Conservation (phyloP, 1,140 invertebrate genomes). For the Oreohelix idahoensis region DNA sequence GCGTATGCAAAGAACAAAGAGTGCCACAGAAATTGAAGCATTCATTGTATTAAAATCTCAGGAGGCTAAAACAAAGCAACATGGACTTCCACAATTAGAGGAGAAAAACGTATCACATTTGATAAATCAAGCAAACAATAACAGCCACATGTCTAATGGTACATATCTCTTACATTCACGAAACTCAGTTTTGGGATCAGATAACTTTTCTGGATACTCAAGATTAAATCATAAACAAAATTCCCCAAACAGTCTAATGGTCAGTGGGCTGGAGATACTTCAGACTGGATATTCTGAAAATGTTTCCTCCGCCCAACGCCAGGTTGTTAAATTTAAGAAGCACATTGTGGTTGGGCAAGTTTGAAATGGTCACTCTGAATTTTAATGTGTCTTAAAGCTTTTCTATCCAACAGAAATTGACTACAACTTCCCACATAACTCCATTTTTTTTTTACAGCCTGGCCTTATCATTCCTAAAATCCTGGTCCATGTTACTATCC, state of each 20-base stretch:
- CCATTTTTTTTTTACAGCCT: too few relatives aligned
- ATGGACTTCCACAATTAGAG: neutral
- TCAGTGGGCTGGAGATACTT: neutral
- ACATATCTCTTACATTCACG: neutral
- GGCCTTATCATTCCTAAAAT: too few relatives aligned
- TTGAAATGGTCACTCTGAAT: too few relatives aligned
- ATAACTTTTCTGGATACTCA: neutral
- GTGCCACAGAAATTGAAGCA: slow-evolving; percentile 27
- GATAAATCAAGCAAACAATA: neutral
- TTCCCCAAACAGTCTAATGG: neutral
- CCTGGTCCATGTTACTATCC: too few relatives aligned
- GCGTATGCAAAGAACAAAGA: slow-evolving; percentile 54
- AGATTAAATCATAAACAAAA: neutral
- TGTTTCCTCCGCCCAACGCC: neutral
- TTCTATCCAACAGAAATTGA: too few relatives aligned
- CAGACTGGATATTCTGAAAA: neutral
- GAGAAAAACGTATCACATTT: neutral
- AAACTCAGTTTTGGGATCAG: neutral
- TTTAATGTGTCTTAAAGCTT: too few relatives aligned
- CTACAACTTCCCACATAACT: too few relatives aligned
- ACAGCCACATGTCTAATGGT: neutral
- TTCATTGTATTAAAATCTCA: slow-evolving; percentile 21
- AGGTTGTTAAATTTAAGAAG: neutral
- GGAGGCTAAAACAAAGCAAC: neutral
- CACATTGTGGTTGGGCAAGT: too few relatives aligned